Evolutionary conservation across 2,113 vertebrate species (phyloP).

Genomic region (Macroglossus sobrinus): DNA sequence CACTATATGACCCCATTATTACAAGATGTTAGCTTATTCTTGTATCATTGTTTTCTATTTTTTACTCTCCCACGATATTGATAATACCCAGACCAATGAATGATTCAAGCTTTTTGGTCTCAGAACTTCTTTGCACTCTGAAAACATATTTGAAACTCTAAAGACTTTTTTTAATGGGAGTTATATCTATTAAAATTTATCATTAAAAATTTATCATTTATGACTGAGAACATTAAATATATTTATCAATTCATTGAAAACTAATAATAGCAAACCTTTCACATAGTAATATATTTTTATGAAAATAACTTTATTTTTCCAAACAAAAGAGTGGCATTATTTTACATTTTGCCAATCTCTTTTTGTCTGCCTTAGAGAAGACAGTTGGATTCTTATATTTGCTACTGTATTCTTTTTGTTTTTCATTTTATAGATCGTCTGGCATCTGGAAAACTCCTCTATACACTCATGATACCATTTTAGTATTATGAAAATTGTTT

Average conservation of each 20-base stretch:
- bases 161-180: not conserved
- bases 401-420: not conserved
- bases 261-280: not conserved
- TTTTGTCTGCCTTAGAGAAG: not conserved
- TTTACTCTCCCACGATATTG: not conserved
- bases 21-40: not conserved
- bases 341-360: not conserved
- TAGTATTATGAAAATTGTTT: not conserved
- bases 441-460: not conserved
- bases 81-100: not conserved
- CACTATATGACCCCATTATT: not conserved
- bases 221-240: not conserved
- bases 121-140: not conserved
- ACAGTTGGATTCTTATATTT: not conserved
- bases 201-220: not conserved
- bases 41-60: not conserved
- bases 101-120: not conserved
- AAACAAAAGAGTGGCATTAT: not conserved
- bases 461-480: not conserved
- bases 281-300: not conserved
- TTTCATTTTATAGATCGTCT: not conserved
- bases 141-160: not conserved
- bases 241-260: not conserved
- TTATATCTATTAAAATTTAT: not conserved
- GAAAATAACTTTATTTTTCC: not conserved